These are phyloP conservation scores for Thamnaconus septentrionalis DNA, from an alignment of 2,113 vertebrate genomes.

Conservation along the genomic window DNA sequence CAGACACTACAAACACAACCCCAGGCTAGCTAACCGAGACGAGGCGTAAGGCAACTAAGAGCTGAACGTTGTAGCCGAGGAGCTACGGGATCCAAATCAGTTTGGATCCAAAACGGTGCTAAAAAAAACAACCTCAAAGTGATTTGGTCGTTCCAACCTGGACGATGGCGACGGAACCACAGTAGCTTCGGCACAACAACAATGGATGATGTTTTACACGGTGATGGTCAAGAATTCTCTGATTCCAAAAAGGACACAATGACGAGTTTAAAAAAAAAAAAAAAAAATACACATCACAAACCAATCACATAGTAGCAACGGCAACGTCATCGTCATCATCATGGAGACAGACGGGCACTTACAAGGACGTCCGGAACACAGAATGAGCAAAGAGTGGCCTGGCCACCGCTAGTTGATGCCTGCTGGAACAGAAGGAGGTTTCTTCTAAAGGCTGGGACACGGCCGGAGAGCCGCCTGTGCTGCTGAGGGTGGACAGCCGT, in stretches of 20 bases:
- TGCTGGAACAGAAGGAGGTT: background rate
- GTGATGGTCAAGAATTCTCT: conserved; percentile 57
- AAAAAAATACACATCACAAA: background rate
- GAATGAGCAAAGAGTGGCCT: conserved; percentile 1
- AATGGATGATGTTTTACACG: conserved; percentile 1
- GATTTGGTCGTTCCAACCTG: conserved; percentile 1
- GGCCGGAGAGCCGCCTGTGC: background rate
- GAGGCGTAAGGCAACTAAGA: conserved; percentile 16
- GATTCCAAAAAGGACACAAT: conserved; percentile 55
- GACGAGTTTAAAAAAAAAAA: background rate
- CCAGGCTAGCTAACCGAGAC: background rate
- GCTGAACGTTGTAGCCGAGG: background rate
- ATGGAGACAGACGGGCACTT: conserved; percentile 14
- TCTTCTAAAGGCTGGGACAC: background rate
- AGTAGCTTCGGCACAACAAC: background rate
- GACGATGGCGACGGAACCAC: conserved; percentile 1
- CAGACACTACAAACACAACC: background rate
- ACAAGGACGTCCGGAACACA: conserved; percentile 14
- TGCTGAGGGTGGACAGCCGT: too few species aligned
- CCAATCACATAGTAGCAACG: conserved; percentile 21
- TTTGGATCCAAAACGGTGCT: conserved; percentile 7
- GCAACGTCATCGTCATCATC: background rate
- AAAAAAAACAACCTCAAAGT: conserved; percentile 24
- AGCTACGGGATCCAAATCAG: background rate
- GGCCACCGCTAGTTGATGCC: background rate